Evolutionary conservation across 92 coral and sea anemone species (phyloP).

Genomic region (Virgularia gustaviana): DNA sequence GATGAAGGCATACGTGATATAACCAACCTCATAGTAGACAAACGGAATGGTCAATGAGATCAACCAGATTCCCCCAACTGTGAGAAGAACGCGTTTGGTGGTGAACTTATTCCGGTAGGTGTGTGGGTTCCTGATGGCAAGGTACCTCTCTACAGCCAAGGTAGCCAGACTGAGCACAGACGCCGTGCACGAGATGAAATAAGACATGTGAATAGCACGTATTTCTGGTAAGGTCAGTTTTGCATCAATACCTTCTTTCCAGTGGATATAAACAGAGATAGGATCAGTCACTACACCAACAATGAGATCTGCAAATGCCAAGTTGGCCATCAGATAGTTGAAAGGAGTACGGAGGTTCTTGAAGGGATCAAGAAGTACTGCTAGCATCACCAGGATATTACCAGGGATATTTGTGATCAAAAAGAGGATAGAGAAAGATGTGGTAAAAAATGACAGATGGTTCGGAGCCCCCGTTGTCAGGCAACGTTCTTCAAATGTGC

Average conservation of each 20-base stretch:
- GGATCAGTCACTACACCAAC: constrained; percentile 65
- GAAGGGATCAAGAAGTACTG: constrained; percentile 49
- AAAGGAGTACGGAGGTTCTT: constrained; percentile 63
- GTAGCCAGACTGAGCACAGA: constrained; percentile 58
- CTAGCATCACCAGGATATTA: constrained; percentile 59
- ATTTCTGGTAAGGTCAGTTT: constrained; percentile 1
- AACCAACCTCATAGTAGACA: constrained; percentile 54
- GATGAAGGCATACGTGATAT: constrained; percentile 57
- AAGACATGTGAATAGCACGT: constrained; percentile 46
- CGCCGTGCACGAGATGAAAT: constrained; percentile 60
- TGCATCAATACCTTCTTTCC: constrained; percentile 44
- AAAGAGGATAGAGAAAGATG: constrained; percentile 41
- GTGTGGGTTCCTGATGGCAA: constrained; percentile 36
- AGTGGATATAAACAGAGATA: constrained; percentile 53
- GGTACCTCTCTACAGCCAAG: constrained; percentile 51
- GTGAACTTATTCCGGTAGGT: constrained; percentile 47
- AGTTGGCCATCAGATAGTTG: constrained; percentile 53
- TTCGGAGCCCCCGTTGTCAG: background rate
- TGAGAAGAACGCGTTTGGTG: constrained; percentile 25
- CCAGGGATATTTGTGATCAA: constrained; percentile 56
- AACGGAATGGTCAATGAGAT: constrained; percentile 51
- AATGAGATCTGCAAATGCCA: constrained; percentile 61
- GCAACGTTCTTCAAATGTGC: constrained; percentile 11
- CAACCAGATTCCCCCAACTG: constrained; percentile 46
- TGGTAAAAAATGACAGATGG: constrained; percentile 57